Evolutionary conservation across 1,140 invertebrate genomes (phyloP), one percentile per base, ranked within the genome.

Genomic region (Solenopsis fugax): DNA sequence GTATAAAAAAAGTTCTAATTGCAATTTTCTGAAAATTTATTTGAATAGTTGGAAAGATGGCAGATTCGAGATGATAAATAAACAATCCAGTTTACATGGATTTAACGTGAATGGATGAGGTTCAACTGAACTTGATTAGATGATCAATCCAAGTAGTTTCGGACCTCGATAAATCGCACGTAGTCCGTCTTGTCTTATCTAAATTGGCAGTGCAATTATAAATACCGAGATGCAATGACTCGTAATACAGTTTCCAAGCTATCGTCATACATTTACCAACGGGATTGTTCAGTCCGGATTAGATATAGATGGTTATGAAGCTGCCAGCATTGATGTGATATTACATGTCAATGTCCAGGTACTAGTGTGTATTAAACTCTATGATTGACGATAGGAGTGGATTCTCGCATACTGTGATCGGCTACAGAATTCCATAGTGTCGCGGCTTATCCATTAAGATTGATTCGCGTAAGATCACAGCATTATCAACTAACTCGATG

Each of bases 311-410:
- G 56, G 88, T 88, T 81, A 58, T 24, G 67, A 73, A 65, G 60
- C 52, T 24, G 71, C 62, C 89, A 56, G 64, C 62, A 56, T 71
- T 64, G 81, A 90, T 90, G 76, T 78, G 89, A 90, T 90, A 90
- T 90, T 88, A 90, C 86, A 88, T 65, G 89, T 90, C 89, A 90
- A 90, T 90, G 89, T 88, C 89, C 78, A 7, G 4, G 60, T n/a
- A 76, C 24, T 41, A 24, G 86, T 54, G 71, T 64, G 75, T 90
- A 90, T 90, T 90, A 90, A 82, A 81, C 87, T 88, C 75, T 54
- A 84, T 90, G 89, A 90, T 90, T 90, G 89, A 90, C 89, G 89
- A 90, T 45, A 89, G 81, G n/a, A n/a, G 13, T 50, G 78, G 75
- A 85, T 86, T 81, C 77, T 52, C 62, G 37, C 56, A 62, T 45